Evolutionary conservation across 2,797 vertebrate genomes (phyloP).

Genomic region (Amblyopsis hoosieri): DNA sequence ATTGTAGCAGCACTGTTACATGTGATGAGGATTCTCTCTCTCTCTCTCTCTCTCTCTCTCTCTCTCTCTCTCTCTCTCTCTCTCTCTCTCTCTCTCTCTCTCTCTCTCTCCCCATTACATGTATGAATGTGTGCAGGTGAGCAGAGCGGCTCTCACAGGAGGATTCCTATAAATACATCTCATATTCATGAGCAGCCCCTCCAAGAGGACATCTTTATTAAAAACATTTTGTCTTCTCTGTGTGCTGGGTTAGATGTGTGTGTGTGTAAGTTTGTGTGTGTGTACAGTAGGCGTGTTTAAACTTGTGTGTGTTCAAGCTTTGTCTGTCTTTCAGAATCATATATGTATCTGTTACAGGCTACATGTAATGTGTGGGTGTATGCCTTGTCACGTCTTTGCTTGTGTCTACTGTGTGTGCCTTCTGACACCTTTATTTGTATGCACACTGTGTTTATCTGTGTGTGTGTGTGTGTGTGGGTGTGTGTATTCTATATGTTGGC

Average conservation of each 20-base stretch:
- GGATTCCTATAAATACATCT: constrained; percentile 78
- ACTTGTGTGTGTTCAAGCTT: constrained; percentile 32
- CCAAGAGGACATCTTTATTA: constrained; percentile 76
- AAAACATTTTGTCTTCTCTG: constrained; percentile 75
- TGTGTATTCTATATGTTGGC: constrained; percentile 69
- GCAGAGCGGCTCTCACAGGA: constrained; percentile 61
- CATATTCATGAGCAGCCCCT: constrained; percentile 73
- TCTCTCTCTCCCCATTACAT: constrained; percentile 28
- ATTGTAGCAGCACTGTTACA: constrained; percentile 31
- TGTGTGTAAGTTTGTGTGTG: not conserved
- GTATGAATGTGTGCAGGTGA: constrained; percentile 53
- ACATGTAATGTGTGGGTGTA: constrained; percentile 16
- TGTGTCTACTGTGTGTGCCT: constrained; percentile 7
- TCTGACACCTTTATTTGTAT: not conserved
- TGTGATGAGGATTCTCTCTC: constrained; percentile 53
- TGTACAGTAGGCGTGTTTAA: constrained; percentile 43
- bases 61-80: constrained; percentile 16
- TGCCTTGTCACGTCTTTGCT: constrained; percentile 12
- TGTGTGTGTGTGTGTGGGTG: constrained; percentile 20
- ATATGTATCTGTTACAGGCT: constrained; percentile 20
- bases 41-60: constrained; percentile 6
- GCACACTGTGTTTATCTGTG: constrained; percentile 21
- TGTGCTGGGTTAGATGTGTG: constrained; percentile 34
- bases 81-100: constrained; percentile 21
- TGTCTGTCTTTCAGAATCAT: not conserved